phyloP scores from a whole-genome alignment of 1,140 invertebrate genomes.

The Bicyclus anynana region DNA sequence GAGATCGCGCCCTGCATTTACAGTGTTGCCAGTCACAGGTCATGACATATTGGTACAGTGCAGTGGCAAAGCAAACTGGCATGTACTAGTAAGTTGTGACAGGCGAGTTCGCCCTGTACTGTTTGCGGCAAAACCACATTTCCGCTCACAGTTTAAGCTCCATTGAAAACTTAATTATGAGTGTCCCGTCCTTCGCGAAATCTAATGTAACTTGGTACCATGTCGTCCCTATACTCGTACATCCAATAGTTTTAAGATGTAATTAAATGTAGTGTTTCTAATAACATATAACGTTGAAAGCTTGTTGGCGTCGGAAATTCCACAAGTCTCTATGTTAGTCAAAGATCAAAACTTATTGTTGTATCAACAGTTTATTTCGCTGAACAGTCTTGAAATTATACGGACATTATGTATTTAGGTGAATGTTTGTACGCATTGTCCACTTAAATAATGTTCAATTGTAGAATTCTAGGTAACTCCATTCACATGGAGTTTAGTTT shows the following conservation, averaged over 20 bases:
- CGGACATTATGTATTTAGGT: too few relatives aligned
- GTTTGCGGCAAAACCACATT: slow-evolving; percentile 6
- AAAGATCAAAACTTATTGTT: too few relatives aligned
- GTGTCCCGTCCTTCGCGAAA: slow-evolving; percentile 22
- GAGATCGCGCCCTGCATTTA: not conserved
- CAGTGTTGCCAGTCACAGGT: not conserved
- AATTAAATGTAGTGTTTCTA: not conserved
- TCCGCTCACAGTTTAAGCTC: slow-evolving; percentile 24
- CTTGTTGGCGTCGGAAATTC: not conserved
- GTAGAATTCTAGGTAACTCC: too few relatives aligned
- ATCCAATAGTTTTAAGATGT: not conserved
- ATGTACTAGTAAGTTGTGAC: slow-evolving; percentile 31
- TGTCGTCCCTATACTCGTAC: not conserved
- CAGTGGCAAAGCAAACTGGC: slow-evolving; percentile 4
- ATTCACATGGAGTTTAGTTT: too few relatives aligned
- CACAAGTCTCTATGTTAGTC: not conserved
- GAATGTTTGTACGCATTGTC: too few relatives aligned
- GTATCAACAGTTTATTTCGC: too few relatives aligned
- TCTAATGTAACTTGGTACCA: slow-evolving; percentile 2
- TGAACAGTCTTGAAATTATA: too few relatives aligned
- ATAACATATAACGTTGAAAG: not conserved
- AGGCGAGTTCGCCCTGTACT: slow-evolving; percentile 6
- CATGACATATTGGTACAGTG: not conserved
- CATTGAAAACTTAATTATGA: slow-evolving; percentile 56
- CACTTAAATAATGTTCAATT: too few relatives aligned